These are phyloP conservation scores for Apoda limacodes DNA, from an alignment of 2,888 invertebrate species.

Conservation along the genomic window DNA sequence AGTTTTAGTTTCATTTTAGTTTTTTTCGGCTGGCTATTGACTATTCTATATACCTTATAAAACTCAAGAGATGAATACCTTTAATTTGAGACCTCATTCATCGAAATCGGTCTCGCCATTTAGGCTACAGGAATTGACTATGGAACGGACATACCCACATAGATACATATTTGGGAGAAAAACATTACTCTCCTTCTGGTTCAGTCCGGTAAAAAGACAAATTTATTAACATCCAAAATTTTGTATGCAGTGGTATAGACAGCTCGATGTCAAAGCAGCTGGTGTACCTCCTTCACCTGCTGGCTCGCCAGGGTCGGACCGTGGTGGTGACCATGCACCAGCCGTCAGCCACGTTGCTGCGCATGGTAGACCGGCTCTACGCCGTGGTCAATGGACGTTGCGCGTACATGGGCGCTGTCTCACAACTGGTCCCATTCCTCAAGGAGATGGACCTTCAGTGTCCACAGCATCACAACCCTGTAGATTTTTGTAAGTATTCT, in stretches of 20 bases:
- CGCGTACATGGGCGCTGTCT: slow-evolving; percentile 83
- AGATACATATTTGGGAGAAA: too few relatives aligned
- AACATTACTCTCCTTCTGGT: too few relatives aligned
- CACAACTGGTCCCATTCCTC: slow-evolving; percentile 82
- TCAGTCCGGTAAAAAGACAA: too few relatives aligned
- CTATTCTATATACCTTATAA: too few relatives aligned
- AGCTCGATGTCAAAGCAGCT: slow-evolving; percentile 84
- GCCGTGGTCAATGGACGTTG: slow-evolving; percentile 84
- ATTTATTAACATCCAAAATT: too few relatives aligned
- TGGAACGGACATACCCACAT: too few relatives aligned
- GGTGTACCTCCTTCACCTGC: slow-evolving; percentile 80
- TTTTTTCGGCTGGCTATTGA: too few relatives aligned
- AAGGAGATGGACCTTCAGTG: slow-evolving; percentile 77
- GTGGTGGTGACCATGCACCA: slow-evolving; percentile 93
- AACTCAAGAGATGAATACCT: too few relatives aligned
- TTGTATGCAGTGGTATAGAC: slow-evolving; percentile 49
- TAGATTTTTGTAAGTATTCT: slow-evolving; percentile 82
- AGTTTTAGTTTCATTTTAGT: too few relatives aligned
- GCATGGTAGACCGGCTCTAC: slow-evolving; percentile 91
- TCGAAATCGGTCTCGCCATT: too few relatives aligned
- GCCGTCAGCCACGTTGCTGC: slow-evolving; percentile 86
- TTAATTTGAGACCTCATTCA: too few relatives aligned
- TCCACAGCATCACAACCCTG: slow-evolving; percentile 91
- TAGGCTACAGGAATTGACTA: too few relatives aligned
- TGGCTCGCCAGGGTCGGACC: slow-evolving; percentile 87